Evolutionary conservation across 2,797 vertebrate genomes (phyloP), one percentile per base, ranked within the genome.

Genomic region (Hypotaenidia okinawae): DNA sequence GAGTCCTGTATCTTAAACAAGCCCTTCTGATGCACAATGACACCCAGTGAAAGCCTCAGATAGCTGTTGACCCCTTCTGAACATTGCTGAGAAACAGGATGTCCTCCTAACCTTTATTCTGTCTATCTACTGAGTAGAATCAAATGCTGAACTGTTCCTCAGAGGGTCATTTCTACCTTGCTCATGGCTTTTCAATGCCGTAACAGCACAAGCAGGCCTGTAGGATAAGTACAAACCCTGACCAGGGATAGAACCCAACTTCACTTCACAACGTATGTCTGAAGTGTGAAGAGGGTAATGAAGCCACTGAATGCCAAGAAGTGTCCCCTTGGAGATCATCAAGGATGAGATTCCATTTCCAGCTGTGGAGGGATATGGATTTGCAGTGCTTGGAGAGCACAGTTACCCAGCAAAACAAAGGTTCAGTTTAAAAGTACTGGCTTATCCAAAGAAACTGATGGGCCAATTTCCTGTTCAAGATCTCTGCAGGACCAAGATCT

Each of bases 71-170:
- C 5, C 2, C 13, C 10, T n/a, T 87, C 13, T 58, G 33, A 81
- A 47, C 3, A 1, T 67, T 3, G 2, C 30, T 2, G 0, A 12
- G 55, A 37, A 24, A 19, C 0, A 39, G 51, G 17, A 68, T 33
- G 13, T 35, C 37, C 33, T 79, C 23, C 22, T 39, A 35, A 30
- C 11, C 6, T 68, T 43, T 37, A 59, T 23, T 37, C 32, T 49
- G 27, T 17, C 1, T 27, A 5, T 24, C 10, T 58, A 16, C 28
- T 27, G 55, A 59, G 43, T 12, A 35, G 28, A 28, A 10, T 25
- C 43, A 45, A 45, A 45, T 45, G 18, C 43, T 6, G 5, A 87
- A 54, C 24, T 57, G 58, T 14, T 73, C 67, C 37, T 93, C 62
- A 47, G 58, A 64, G 32, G 11, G 16, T 57, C 28, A 35, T 25